Percentiles rank a stretch among this genome's conserved stretches.
Evolutionary conservation across 1,140 invertebrate genomes (phyloP).

Genomic region (Charaxes varanes): DNA sequence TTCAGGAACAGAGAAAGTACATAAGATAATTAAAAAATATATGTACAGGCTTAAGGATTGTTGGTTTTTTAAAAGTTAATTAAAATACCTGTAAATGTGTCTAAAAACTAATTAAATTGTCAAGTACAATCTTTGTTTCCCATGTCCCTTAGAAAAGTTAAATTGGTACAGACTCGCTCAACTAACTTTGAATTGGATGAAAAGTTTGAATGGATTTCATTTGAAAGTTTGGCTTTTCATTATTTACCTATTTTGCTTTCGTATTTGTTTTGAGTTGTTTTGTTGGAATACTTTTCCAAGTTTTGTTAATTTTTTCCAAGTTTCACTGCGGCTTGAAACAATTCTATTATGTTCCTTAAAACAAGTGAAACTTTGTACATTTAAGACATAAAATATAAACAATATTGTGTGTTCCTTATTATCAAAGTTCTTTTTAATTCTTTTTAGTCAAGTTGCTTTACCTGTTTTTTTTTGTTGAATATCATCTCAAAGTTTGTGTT

Average conservation of each 20-base stretch:
- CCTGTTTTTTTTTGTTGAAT: too few relatives aligned
- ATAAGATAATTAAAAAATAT: too few relatives aligned
- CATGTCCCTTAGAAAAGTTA: conserved; percentile 42
- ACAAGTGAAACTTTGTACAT: conserved; percentile 9
- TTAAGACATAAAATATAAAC: too few relatives aligned
- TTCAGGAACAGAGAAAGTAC: too few relatives aligned
- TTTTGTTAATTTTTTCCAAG: conserved; percentile 41
- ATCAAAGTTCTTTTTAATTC: too few relatives aligned
- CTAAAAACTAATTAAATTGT: conserved; percentile 6
- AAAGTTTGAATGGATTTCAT: conserved; percentile 62
- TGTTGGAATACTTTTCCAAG: conserved; percentile 39
- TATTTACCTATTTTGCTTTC: conserved; percentile 60
- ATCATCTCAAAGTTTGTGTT: too few relatives aligned
- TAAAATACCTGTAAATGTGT: not conserved
- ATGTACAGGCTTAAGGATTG: too few relatives aligned
- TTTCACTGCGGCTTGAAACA: conserved; percentile 12
- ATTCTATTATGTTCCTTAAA: conserved; percentile 6
- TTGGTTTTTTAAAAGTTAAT: not conserved
- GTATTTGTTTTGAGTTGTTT: conserved; percentile 45
- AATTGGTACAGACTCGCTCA: conserved; percentile 45
- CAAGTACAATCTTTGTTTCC: conserved; percentile 29
- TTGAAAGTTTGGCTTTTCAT: conserved; percentile 57
- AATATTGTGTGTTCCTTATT: too few relatives aligned
- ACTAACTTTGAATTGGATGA: conserved; percentile 53
- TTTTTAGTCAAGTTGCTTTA: too few relatives aligned